These are phyloP conservation scores for Sitobion miscanthi DNA, from an alignment of 1,140 invertebrate species.

Conservation along the genomic window DNA sequence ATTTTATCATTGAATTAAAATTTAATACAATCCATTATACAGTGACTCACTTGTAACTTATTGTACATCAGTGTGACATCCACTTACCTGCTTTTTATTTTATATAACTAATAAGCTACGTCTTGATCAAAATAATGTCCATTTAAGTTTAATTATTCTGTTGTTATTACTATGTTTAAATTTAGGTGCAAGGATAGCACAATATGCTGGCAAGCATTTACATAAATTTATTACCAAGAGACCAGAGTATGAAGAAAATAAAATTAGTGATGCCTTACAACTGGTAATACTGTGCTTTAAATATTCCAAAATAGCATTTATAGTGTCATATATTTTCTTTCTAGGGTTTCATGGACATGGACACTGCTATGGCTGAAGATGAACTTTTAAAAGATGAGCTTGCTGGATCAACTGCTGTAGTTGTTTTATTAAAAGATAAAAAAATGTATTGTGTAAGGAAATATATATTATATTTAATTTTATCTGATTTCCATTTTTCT, in stretches of 20 bases:
- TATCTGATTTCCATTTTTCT: not conserved
- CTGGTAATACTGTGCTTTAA: constrained; percentile 65
- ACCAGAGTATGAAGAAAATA: constrained; percentile 80
- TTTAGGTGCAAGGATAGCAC: constrained; percentile 83
- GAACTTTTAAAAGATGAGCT: constrained; percentile 86
- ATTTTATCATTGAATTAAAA: too few species aligned
- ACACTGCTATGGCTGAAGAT: constrained; percentile 89
- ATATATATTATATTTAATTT: constrained; percentile 26
- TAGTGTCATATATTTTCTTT: constrained; percentile 40
- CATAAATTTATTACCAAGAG: constrained; percentile 83
- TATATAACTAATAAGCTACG: not conserved
- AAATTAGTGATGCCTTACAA: constrained; percentile 82
- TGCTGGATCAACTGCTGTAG: constrained; percentile 92
- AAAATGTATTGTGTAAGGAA: constrained; percentile 79
- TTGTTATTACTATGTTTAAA: constrained; percentile 9
- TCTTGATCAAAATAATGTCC: too few species aligned
- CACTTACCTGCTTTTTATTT: too few species aligned
- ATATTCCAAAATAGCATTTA: not conserved
- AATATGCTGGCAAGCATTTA: constrained; percentile 92
- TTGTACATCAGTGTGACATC: too few species aligned
- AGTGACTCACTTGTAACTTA: too few species aligned
- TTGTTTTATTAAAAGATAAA: constrained; percentile 82
- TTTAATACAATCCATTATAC: too few species aligned
- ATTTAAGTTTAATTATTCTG: not conserved
- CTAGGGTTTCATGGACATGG: constrained; percentile 88